Conservation (phyloP, 2,113 vertebrate genomes). For the Cyanoderma ruficeps region DNA sequence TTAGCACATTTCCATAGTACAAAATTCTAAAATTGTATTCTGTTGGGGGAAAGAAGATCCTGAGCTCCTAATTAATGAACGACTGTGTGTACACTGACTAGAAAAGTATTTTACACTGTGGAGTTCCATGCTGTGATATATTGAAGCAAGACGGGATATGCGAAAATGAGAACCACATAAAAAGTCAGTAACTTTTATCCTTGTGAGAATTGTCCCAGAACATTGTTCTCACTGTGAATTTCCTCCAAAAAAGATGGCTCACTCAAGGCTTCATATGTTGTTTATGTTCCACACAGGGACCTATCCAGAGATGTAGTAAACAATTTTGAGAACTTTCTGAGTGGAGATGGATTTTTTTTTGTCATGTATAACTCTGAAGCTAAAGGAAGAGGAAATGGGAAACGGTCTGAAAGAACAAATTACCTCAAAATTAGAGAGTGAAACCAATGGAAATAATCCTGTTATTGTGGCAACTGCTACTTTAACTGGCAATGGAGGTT, state of each 20-base stretch:
- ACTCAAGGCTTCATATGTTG: neutral
- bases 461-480: neutral
- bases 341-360: neutral
- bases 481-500: neutral
- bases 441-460: neutral
- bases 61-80: constrained; percentile 35
- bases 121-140: constrained; percentile 32
- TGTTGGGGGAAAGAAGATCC: constrained; percentile 11
- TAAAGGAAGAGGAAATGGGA: neutral
- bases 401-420: neutral
- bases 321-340: neutral
- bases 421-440: neutral
- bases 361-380: neutral
- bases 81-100: neutral
- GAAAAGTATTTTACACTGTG: constrained; percentile 14
- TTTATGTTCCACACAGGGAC: neutral
- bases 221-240: neutral
- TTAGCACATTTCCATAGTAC: constrained; percentile 21
- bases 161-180: neutral
- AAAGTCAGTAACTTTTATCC: constrained; percentile 1
- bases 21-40: constrained; percentile 33
- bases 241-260: neutral
- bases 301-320: neutral
- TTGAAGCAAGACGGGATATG: constrained; percentile 8
- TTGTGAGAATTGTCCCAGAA: constrained; percentile 27